These are phyloP conservation scores for Sarcophaga carnaria DNA, from an alignment of 2,888 invertebrate species.

Conservation along the genomic window DNA sequence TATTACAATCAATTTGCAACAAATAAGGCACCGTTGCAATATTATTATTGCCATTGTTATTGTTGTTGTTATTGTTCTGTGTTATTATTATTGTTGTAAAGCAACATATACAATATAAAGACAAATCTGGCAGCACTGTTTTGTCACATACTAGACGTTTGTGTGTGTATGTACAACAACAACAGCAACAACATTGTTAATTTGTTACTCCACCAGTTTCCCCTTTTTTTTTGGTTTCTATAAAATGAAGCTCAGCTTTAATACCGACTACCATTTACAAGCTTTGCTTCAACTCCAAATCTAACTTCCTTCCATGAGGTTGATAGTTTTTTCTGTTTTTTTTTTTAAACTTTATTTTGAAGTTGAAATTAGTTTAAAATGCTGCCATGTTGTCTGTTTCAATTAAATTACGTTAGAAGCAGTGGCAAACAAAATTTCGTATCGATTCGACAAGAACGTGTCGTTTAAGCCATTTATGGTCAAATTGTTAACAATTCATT, in stretches of 20 bases:
- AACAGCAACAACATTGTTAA: constrained; percentile 44
- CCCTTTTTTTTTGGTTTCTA: background rate
- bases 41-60: constrained; percentile 55
- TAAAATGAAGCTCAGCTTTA: constrained; percentile 30
- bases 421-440: constrained; percentile 32
- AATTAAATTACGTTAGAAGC: constrained; percentile 69
- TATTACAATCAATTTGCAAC: constrained; percentile 78
- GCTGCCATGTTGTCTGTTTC: constrained; percentile 72
- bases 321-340: background rate
- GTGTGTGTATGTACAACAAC: background rate
- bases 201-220: constrained; percentile 53
- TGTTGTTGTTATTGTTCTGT: constrained; percentile 68
- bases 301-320: constrained; percentile 1
- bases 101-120: constrained; percentile 61
- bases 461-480: constrained; percentile 69
- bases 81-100: constrained; percentile 9
- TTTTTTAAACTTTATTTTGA: constrained; percentile 17
- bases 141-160: constrained; percentile 67
- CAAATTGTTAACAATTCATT: constrained; percentile 69
- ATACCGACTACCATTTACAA: constrained; percentile 2
- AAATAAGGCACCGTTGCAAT: constrained; percentile 78
- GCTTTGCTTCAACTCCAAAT: background rate
- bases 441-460: constrained; percentile 70
- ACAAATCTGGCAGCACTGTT: constrained; percentile 72
- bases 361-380: constrained; percentile 68